Percentiles rank a stretch among this genome's conserved stretches.
These are phyloP conservation scores for Zaprionus tsacasi DNA, from an alignment of 1,140 invertebrate genomes.

Conservation along the genomic window DNA sequence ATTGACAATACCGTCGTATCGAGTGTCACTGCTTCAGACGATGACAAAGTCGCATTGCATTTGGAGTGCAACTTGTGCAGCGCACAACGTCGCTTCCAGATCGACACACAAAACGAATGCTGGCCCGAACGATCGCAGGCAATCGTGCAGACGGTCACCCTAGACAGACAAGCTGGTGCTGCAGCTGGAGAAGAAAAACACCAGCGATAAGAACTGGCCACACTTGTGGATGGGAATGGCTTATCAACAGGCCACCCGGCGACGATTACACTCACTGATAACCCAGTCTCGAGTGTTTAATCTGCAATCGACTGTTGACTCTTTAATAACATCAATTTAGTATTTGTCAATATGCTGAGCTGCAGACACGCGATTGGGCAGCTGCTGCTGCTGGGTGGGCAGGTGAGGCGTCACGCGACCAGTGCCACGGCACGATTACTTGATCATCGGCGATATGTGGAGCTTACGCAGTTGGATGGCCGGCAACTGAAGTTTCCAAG, in stretches of 20 bases:
- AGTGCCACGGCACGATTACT: conserved; percentile 36
- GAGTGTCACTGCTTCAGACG: not conserved
- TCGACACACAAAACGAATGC: conserved; percentile 45
- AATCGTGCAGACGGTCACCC: conserved; percentile 35
- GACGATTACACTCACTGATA: conserved; percentile 2
- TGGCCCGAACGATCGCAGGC: conserved; percentile 61
- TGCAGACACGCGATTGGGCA: conserved; percentile 65
- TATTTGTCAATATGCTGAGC: conserved; percentile 61
- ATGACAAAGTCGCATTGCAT: conserved; percentile 15
- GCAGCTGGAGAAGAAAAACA: not conserved
- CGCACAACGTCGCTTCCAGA: conserved; percentile 44
- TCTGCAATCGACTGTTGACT: conserved; percentile 28
- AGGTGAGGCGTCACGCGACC: conserved; percentile 22
- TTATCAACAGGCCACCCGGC: conserved; percentile 23
- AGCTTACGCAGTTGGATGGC: conserved; percentile 31
- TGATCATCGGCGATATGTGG: conserved; percentile 45
- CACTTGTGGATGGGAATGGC: conserved; percentile 8
- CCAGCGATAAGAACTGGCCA: conserved; percentile 20
- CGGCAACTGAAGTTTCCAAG: conserved; percentile 85
- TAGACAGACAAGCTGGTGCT: conserved; percentile 10
- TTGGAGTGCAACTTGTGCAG: conserved; percentile 56
- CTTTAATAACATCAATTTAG: conserved; percentile 28
- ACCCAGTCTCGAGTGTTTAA: conserved; percentile 16
- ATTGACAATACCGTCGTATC: not conserved
- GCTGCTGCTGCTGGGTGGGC: conserved; percentile 22